Evolutionary conservation across 2,113 vertebrate species (phyloP), one percentile per base, ranked within the genome.

Genomic region (Noturus placidus): DNA sequence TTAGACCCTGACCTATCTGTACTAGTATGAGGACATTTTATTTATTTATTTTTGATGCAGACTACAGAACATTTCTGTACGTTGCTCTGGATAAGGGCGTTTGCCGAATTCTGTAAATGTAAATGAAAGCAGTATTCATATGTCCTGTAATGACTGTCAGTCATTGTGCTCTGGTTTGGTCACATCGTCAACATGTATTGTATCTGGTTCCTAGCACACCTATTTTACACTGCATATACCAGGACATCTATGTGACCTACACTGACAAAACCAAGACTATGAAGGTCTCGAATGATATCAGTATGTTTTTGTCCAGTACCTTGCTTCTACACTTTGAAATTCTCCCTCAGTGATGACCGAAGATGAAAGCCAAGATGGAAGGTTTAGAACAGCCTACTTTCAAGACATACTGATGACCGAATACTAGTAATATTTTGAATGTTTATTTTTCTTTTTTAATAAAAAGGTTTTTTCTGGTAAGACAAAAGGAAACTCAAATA

Each of bases 81-180:
- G 78, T 56, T 79, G 17, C 79, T 42, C 35, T 82, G 19, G 6
- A 61, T 38, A 61, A 33, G 79, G 56, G 13, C 17, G 17, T 38
- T 7, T 7, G 5, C 13, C 0, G 2, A 61, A 82, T 82, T 22
- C 27, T 56, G 52, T 33, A 33, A 79, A 56, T 5, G 17, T 56
- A 80, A 54, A 33, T 57, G n/a, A 57, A 56, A 79, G 77, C 42
- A 79, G 14, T 79, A 56, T 20, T 57, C 52, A 20, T 35, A 33
- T 54, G 59, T 90, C 72, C 93, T 93, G 93, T 89, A 92, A 94
- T 91, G 92, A 89, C 70, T 5, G 35, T 86, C 91, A 85, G 88
- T 92, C 93, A 91, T 90, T 93, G 91, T 93, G 93, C 94, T 93
- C 91, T 93, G 93, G 92, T 94, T 94, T 93, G 93, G 88, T 90